A percentile compares a stretch with the other conserved stretches of the same genome.
Evolutionary conservation across 2,888 invertebrate genomes (phyloP).

Genomic region (Caenorhabditis sp.): DNA sequence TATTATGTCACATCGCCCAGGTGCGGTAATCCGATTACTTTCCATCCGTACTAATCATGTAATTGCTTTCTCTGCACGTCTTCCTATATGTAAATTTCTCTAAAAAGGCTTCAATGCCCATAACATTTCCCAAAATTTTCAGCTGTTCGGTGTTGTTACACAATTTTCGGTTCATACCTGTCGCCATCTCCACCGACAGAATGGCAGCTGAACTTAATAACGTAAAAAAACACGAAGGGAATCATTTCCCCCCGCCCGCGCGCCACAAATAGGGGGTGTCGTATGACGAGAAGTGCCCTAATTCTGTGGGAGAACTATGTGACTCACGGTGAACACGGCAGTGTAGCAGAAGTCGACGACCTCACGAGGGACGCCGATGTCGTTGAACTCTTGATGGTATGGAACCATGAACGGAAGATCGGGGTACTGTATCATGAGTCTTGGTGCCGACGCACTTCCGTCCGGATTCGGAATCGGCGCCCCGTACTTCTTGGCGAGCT

Average conservation of each 20-base stretch:
- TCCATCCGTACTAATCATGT: neutral
- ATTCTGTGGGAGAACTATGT: constrained; percentile 3
- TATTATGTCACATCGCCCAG: neutral
- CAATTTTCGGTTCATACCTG: too few species aligned
- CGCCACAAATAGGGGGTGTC: too few species aligned
- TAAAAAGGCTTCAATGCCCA: too few species aligned
- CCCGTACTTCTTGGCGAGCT: constrained; percentile 7
- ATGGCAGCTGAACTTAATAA: too few species aligned
- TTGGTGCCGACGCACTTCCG: neutral
- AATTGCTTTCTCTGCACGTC: constrained; percentile 25
- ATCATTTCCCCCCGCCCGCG: too few species aligned
- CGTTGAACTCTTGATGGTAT: constrained; percentile 1
- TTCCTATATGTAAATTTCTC: neutral
- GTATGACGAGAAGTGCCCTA: neutral
- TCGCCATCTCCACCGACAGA: too few species aligned
- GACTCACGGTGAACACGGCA: constrained; percentile 18
- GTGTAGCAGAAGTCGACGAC: constrained; percentile 10
- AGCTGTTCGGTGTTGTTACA: too few species aligned
- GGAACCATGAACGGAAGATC: constrained; percentile 23
- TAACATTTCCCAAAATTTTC: too few species aligned
- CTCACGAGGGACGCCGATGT: constrained; percentile 15
- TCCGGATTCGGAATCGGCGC: neutral
- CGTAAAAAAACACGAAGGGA: too few species aligned
- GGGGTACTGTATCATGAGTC: constrained; percentile 24
- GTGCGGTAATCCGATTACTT: neutral